phyloP scores from a whole-genome alignment of 1,140 invertebrate genomes.

The Riptortus pedestris region DNA sequence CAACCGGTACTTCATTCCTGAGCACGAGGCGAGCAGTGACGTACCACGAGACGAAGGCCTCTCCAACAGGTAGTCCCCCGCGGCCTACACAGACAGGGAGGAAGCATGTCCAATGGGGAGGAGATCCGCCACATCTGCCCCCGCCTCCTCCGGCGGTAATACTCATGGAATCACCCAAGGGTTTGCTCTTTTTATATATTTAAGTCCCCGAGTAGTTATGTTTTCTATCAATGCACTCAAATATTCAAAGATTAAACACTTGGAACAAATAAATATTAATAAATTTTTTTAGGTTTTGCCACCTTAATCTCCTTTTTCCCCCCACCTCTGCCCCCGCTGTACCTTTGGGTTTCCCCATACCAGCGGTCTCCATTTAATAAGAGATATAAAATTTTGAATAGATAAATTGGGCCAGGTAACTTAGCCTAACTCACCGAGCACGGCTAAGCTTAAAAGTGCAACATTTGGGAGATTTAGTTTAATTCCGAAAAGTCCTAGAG shows the following conservation, averaged over 20 bases:
- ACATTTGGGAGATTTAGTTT: no score
- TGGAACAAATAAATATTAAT: neutral
- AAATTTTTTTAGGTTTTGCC: neutral
- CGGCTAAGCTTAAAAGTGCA: no score
- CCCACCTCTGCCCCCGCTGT: no score
- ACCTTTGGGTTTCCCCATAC: no score
- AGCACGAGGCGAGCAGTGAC: conserved; percentile 31
- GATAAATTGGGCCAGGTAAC: no score
- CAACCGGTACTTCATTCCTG: conserved; percentile 32
- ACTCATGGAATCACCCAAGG: conserved; percentile 27
- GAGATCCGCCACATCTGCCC: conserved; percentile 2
- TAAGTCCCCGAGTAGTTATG: neutral
- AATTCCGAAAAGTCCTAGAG: no score
- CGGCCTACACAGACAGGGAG: conserved; percentile 17
- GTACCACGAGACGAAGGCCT: conserved; percentile 30
- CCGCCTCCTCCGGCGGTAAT: conserved; percentile 17
- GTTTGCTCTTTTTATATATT: no score
- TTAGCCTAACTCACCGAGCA: no score
- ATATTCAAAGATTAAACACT: neutral
- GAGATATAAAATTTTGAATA: no score
- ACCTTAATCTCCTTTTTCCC: neutral
- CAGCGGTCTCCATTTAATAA: no score
- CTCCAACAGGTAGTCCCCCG: conserved; percentile 23
- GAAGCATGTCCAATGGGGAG: conserved; percentile 33
- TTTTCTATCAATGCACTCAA: neutral